A percentile compares a stretch with the other conserved stretches of the same genome.
Evolutionary conservation across 37 sponge, comb jelly and placozoan species (phyloP).

Genomic region (Ephydatia muelleri): DNA sequence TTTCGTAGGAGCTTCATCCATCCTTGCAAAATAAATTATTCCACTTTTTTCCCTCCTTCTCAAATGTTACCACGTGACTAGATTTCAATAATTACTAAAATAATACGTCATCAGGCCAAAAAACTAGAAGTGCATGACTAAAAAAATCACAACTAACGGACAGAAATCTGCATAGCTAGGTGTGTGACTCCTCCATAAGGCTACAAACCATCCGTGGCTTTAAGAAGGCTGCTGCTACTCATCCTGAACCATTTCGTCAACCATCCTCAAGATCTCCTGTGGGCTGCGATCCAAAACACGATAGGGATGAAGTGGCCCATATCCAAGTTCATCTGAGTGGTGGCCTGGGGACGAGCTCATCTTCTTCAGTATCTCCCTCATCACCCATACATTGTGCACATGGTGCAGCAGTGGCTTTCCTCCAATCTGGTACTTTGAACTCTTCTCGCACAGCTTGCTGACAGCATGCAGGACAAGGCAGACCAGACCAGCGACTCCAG

Average conservation of each 20-base stretch:
- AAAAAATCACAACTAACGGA: too few relatives aligned
- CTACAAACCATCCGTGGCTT: too few relatives aligned
- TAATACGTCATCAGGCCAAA: too few relatives aligned
- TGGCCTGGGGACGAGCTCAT: conserved; percentile 47
- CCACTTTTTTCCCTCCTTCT: not conserved
- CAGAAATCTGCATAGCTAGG: too few relatives aligned
- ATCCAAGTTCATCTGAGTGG: conserved; percentile 57
- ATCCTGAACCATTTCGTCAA: conserved; percentile 45
- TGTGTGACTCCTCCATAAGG: not conserved
- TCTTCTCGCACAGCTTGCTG: conserved; percentile 3
- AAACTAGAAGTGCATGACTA: too few relatives aligned
- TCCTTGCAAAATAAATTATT: not conserved
- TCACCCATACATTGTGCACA: conserved; percentile 49
- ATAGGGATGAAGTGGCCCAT: conserved; percentile 42
- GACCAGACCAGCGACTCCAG: conserved; percentile 56
- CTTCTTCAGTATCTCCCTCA: conserved; percentile 54
- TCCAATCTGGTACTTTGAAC: not conserved
- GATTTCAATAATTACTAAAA: too few relatives aligned
- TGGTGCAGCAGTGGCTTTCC: conserved; percentile 11
- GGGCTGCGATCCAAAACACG: conserved; percentile 35
- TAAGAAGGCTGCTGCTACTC: too few relatives aligned
- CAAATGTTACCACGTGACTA: not conserved
- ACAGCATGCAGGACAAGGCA: conserved; percentile 40
- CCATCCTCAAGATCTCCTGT: conserved; percentile 38
- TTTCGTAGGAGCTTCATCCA: not conserved